These are phyloP conservation scores for Micrastur ruficollis DNA, from an alignment of 2,797 vertebrate species.

Conservation along the genomic window DNA sequence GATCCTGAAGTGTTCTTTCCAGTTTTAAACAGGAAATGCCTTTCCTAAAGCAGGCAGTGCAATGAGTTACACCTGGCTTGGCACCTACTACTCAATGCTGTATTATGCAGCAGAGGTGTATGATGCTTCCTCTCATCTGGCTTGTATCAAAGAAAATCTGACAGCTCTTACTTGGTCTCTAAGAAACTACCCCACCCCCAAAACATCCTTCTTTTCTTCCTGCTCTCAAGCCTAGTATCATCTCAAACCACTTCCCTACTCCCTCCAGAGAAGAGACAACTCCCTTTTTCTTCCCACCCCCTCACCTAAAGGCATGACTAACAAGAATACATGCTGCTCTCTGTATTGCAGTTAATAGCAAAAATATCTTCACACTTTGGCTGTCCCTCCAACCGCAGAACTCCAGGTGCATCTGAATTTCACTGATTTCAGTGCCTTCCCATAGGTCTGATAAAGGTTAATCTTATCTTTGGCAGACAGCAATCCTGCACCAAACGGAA, in stretches of 20 bases:
- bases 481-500: background rate
- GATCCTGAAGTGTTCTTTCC: constrained; percentile 25
- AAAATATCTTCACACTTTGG: background rate
- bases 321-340: background rate
- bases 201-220: background rate
- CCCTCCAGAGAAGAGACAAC: background rate
- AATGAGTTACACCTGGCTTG: background rate
- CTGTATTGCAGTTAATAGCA: background rate
- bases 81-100: background rate
- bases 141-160: background rate
- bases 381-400: background rate
- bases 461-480: constrained; percentile 45
- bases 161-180: background rate
- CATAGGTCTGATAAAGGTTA: constrained; percentile 1
- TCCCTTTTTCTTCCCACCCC: background rate
- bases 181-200: background rate
- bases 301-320: background rate
- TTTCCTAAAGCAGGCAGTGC: background rate
- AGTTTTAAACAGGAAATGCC: background rate
- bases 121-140: background rate
- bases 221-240: background rate
- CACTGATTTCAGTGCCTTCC: background rate
- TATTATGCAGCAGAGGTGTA: background rate
- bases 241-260: background rate
- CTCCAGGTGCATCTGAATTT: background rate